phyloP scores from a whole-genome alignment of 2,888 invertebrate species.

The Chymomyza amoena region DNA sequence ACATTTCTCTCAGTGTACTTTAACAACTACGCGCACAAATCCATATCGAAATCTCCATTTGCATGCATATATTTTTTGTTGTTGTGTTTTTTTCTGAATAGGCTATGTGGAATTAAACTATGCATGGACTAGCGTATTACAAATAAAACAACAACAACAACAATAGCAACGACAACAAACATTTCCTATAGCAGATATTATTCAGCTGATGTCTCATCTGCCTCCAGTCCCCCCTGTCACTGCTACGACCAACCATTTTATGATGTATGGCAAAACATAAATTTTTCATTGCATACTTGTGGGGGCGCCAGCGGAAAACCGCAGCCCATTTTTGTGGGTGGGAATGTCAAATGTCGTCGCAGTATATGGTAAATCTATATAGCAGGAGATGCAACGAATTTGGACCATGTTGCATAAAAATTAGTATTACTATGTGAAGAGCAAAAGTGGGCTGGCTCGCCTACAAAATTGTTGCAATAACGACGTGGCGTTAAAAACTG shows the following conservation, averaged over 20 bases:
- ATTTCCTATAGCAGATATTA: background rate
- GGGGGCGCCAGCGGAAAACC: conserved; percentile 11
- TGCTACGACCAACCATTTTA: conserved; percentile 32
- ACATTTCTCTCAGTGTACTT: no score
- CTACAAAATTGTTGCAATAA: conserved; percentile 17
- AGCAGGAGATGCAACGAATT: background rate
- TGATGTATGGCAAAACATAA: conserved; percentile 62
- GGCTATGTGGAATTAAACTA: background rate
- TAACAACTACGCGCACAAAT: no score
- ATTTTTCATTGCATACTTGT: conserved; percentile 51
- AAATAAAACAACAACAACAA: conserved; percentile 30
- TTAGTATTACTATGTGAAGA: conserved; percentile 52
- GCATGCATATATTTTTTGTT: background rate
- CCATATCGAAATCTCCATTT: background rate
- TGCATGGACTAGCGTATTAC: conserved; percentile 1
- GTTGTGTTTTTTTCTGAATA: no score
- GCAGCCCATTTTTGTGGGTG: conserved; percentile 3
- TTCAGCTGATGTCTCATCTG: background rate
- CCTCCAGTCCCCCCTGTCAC: background rate
- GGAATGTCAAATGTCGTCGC: conserved; percentile 4
- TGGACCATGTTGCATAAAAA: conserved; percentile 26
- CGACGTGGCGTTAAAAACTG: conserved; percentile 54
- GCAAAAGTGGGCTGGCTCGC: conserved; percentile 18
- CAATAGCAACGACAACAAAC: conserved; percentile 20
- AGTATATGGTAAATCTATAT: no score